Base-by-base conservation (phyloP, 1,140 invertebrate genomes). In the Samia ricini region DNA sequence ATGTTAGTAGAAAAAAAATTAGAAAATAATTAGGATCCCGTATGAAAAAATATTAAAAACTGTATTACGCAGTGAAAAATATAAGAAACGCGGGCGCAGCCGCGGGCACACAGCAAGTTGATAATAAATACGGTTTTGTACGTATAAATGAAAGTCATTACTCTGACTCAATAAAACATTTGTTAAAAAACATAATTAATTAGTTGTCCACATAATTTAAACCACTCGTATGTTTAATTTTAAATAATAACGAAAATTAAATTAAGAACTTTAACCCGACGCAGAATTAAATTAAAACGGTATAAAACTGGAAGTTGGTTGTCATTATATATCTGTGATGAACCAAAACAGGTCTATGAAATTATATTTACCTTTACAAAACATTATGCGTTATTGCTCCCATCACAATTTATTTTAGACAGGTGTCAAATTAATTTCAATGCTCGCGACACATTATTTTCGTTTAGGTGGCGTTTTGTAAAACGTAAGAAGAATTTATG, bases 401-500 rank as follows among this genome's bases (percentile, higher is more conserved):
- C 22, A 24, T 49, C n/a, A 42, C 33, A 42, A 23, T 55, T 24
- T 19, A 23, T 24, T 49, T 18, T 22, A 23, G 52, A 24, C 75
- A 78, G 69, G 62, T 79, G 77, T 80, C 81, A 79, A 79, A 77
- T 77, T 82, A 81, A 81, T 81, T 69, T 64, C 62, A 48, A 36
- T 29, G 23, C 33, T 42, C 60, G 26, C 55, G 55, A 58, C 42
- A 63, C 61, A 66, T 68, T 68, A 64, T 66, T 66, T 63, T 33
- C 61, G 58, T 58, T 62, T 61, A 36, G 61, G 66, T 61, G 49
- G 59, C 56, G 67, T 51, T 60, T 63, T 50, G 70, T 63, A 61
- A 66, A 69, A 69, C 55, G 64, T 64, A 69, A 69, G 64, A 69
- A 79, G 64, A 69, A 79, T 82, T 84, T 82, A 82, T 79, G 79